Percentiles rank a stretch among this genome's conserved stretches.
phyloP scores from a whole-genome alignment of 2,888 invertebrate genomes.

The Polydrusus tereticollis region DNA sequence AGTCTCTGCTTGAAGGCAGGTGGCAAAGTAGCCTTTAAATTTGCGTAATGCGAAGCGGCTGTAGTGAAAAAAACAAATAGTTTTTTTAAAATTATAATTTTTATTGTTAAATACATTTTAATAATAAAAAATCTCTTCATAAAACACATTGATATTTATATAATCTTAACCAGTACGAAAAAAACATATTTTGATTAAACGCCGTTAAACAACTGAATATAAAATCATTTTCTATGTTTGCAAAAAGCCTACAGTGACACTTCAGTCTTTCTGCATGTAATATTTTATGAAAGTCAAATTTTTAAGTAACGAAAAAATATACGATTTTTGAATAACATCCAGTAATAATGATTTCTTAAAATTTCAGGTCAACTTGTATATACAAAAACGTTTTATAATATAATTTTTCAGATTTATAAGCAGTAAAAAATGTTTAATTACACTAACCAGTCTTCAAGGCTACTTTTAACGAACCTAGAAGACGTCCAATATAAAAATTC shows the following conservation, averaged over 20 bases:
- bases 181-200: constrained; percentile 42
- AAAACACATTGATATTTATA: constrained; percentile 28
- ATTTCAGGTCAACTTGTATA: constrained; percentile 22
- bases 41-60: too few relatives aligned
- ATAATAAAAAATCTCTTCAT: constrained; percentile 40
- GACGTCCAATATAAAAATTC: too few relatives aligned
- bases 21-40: too few relatives aligned
- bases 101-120: constrained; percentile 44
- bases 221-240: constrained; percentile 50
- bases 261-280: constrained; percentile 60
- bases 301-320: constrained; percentile 38
- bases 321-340: constrained; percentile 13
- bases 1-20: too few relatives aligned
- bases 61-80: too few relatives aligned
- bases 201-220: constrained; percentile 28
- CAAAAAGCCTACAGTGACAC: constrained; percentile 59
- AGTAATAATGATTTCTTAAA: constrained; percentile 28
- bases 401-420: too few relatives aligned
- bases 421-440: too few relatives aligned
- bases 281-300: constrained; percentile 27
- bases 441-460: too few relatives aligned
- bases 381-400: not conserved
- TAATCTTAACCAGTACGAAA: constrained; percentile 15
- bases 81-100: constrained; percentile 25
- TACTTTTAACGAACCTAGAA: too few relatives aligned